Evolutionary conservation across 2,113 vertebrate genomes (phyloP).

Genomic region (Chaetodon auriga): DNA sequence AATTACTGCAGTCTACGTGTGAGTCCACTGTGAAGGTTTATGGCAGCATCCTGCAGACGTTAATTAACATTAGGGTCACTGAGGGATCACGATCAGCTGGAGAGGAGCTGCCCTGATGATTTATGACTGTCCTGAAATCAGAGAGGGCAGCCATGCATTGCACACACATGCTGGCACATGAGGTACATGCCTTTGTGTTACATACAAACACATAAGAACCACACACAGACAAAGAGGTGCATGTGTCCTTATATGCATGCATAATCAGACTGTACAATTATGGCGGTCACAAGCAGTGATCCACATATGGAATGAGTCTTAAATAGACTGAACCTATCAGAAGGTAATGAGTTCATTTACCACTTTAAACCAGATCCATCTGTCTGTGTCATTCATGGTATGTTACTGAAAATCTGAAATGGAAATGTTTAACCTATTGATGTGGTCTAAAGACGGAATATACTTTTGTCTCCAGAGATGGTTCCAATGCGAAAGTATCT

Average conservation of each 20-base stretch:
- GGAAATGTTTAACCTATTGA: slow-evolving; percentile 4
- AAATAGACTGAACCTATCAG: slow-evolving; percentile 40
- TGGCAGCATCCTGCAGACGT: slow-evolving; percentile 69
- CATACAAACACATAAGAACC: slow-evolving; percentile 10
- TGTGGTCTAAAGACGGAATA: background rate
- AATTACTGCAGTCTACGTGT: slow-evolving; percentile 77
- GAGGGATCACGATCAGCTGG: slow-evolving; percentile 71
- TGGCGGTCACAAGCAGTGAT: slow-evolving; percentile 20
- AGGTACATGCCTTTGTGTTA: slow-evolving; percentile 31
- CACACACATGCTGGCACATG: slow-evolving; percentile 31
- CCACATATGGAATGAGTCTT: slow-evolving; percentile 31
- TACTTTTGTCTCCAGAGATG: background rate
- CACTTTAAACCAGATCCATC: background rate
- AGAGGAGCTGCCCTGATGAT: slow-evolving; percentile 70
- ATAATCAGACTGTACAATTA: slow-evolving; percentile 22
- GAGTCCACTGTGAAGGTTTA: slow-evolving; percentile 78
- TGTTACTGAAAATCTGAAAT: background rate
- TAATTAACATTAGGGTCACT: slow-evolving; percentile 82
- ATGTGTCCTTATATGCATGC: background rate
- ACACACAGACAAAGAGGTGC: slow-evolving; percentile 1
- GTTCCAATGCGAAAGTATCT: background rate
- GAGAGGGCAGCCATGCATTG: slow-evolving; percentile 50
- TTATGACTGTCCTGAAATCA: slow-evolving; percentile 71
- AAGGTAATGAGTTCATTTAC: slow-evolving; percentile 37
- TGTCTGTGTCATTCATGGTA: background rate